Base-by-base conservation (phyloP, 2,888 invertebrate genomes). In the Zonitis immaculata region DNA sequence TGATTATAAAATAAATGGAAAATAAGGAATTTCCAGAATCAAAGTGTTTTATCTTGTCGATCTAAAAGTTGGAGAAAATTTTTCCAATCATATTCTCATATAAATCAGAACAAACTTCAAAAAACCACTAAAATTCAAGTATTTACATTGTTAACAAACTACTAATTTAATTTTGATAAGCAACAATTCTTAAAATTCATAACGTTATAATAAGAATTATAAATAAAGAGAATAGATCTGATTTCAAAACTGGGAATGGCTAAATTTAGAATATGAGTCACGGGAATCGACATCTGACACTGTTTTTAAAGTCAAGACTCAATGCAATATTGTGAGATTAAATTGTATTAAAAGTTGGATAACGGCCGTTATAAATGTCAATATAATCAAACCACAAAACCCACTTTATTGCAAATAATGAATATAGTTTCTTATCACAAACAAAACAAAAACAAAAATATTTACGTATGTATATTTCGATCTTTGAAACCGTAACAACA, bases 191-290 rank as follows among this genome's bases (percentile, higher is more conserved):
- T 16, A 20, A 39, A 39, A 39, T 39, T 18, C 18, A 18, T 9
- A 8, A 11, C 9, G 39, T 18, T 5, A 39, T 39, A 39, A 18
- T 39, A 39, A 39, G 11, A 39, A 18, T 39, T 4, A n/a, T 20
- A 20, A 11, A 18, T 9, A 20, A 39, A 18, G 18, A 39, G 20
- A 39, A 18, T 18, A 11, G 39, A 61, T 64, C 61, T 55, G 61
- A 51, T 64, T 64, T 59, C 63, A 67, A 63, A 64, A 61, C 61
- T 65, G 62, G 60, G 62, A 65, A 60, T 61, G 68, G 39, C 67
- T 68, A 66, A 68, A 68, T 68, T 69, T 69, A 70, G 67, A 65
- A 52, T 60, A 55, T 70, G 70, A 69, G 64, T 70, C 70, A 70
- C 62, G 60, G 54, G 62, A 66, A 62, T 66, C 62, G 70, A 67